Evolutionary conservation across 2,888 invertebrate genomes (phyloP), one percentile per base, ranked within the genome.

Genomic region (Tuberolachnus salignus): DNA sequence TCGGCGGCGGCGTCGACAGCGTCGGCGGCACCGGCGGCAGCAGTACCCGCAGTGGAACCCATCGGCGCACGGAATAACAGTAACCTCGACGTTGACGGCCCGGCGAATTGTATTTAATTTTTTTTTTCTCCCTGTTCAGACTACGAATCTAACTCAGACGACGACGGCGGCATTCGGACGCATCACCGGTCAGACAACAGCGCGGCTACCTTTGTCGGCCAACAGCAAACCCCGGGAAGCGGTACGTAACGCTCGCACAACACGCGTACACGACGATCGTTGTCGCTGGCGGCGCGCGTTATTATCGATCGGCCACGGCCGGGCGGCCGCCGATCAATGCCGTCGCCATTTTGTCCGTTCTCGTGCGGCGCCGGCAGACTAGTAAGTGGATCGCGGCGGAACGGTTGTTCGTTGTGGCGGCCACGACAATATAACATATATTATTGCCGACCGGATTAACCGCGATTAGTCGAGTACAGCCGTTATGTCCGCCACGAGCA

Each of bases 1-100:
- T 83, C 83, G 46, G 64, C 72, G 53, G 67, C 59, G 44, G 51
- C 66, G 75, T 46, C 84, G 84, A 83, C 83, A 61, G 63, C 74
- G 72, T 11, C 49, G n/a, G 16, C 46, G 26, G 14, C 42, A 51
- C 0, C 49, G 49, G 16, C 66, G 44, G 19, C 57, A n/a, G 61
- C 64, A 23, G 59, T 44, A n/a, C 19, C 34, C 1, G 11, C 53
- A 34, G 26, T 53, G 19, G 67, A 13, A 14, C 14, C 46, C 55
- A 44, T 34, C 55, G 19, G n/a, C 55, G 51, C n/a, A 34, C 34
- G 61, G 16, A 21, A 23, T 34, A n/a, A 34, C 34, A 34, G 34
- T 34, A 34, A 34, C 34, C n/a, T 9, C 51, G 64, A 14, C 64
- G 55, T 55, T 19, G 51, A 14, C 51, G 51, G 26, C 67, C 3